These are phyloP conservation scores for Saturnia pavonia DNA, from an alignment of 2,888 invertebrate genomes.

Conservation along the genomic window DNA sequence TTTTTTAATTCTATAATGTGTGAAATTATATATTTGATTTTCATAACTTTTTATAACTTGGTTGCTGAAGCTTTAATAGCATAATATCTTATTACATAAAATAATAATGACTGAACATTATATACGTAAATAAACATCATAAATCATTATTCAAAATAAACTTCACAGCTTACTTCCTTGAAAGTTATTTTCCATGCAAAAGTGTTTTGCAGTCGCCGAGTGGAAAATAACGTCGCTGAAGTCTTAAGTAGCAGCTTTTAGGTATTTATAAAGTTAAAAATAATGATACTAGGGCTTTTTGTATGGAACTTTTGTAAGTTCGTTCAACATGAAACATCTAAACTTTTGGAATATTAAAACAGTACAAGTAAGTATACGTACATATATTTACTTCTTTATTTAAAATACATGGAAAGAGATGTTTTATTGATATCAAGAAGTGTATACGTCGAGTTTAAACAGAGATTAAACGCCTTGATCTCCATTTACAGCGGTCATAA, in stretches of 20 bases:
- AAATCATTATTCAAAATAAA: not conserved
- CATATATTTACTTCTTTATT: not conserved
- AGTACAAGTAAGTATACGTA: no score
- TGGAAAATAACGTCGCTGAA: slow-evolving; percentile 4
- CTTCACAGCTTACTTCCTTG: not conserved
- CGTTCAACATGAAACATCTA: not conserved
- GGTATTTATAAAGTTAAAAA: slow-evolving; percentile 50
- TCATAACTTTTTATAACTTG: no score
- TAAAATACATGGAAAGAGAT: not conserved
- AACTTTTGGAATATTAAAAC: not conserved
- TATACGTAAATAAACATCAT: slow-evolving; percentile 2
- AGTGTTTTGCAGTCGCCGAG: slow-evolving; percentile 45
- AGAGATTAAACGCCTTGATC: not conserved
- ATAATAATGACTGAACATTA: not conserved
- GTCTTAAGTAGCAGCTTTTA: slow-evolving; percentile 35
- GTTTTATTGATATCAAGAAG: not conserved
- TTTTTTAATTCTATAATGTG: no score
- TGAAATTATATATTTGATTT: no score
- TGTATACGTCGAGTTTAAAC: not conserved
- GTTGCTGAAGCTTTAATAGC: not conserved
- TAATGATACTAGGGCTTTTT: slow-evolving; percentile 47
- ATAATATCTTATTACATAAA: not conserved
- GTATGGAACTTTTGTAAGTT: slow-evolving; percentile 38
- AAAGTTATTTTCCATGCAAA: not conserved
- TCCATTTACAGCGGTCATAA: not conserved